Conservation (phyloP, 2,797 vertebrate genomes). For the Lacerta agilis region DNA sequence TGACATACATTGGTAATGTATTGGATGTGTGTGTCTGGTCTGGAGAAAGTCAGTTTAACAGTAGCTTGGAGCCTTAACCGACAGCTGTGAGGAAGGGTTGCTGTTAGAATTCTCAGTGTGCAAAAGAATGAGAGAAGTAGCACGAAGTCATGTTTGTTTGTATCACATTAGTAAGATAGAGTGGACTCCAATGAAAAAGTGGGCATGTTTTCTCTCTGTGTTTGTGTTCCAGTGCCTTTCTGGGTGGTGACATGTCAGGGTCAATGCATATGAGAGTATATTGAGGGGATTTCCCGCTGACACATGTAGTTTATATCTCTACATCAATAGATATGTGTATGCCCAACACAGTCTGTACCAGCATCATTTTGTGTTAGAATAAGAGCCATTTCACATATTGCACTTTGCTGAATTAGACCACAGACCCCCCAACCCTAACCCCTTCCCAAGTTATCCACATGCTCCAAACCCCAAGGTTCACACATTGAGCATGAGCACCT, state of each 20-base stretch:
- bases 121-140: not conserved
- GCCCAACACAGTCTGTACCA: not conserved
- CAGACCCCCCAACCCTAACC: too few species aligned
- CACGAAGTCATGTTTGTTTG: not conserved
- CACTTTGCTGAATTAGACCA: not conserved
- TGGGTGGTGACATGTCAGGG: not conserved
- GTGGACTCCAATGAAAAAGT: not conserved
- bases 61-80: too few species aligned
- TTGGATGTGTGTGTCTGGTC: too few species aligned
- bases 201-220: not conserved
- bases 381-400: not conserved
- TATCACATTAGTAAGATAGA: not conserved
- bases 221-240: not conserved
- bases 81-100: too few species aligned
- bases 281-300: not conserved
- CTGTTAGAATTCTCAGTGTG: not conserved
- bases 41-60: too few species aligned
- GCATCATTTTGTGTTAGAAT: not conserved
- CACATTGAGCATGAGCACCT: not conserved
- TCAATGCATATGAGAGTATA: not conserved
- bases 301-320: not conserved
- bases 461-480: not conserved
- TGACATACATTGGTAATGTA: too few species aligned
- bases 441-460: too few species aligned
- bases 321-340: not conserved